These are phyloP conservation scores for Mormyrops boulengeri DNA, from an alignment of 2,797 vertebrate species.

Conservation along the genomic window DNA sequence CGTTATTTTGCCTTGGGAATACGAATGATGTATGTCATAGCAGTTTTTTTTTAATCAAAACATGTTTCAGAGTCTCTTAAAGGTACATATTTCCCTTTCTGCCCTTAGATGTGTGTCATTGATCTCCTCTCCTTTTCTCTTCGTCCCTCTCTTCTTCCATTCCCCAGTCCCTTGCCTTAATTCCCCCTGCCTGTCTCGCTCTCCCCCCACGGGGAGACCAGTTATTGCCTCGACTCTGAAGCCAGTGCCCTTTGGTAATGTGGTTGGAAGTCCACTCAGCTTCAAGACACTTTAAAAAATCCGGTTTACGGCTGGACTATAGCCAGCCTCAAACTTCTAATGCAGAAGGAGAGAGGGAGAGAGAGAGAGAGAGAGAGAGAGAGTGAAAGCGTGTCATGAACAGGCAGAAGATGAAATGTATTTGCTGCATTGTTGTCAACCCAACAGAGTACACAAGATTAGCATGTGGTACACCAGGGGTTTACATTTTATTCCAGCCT, in stretches of 20 bases:
- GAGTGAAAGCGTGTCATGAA: not conserved
- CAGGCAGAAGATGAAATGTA: not conserved
- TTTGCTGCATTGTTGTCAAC: not conserved
- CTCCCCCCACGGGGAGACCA: too few relatives aligned
- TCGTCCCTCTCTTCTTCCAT: slow-evolving; percentile 40
- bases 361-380: slow-evolving; percentile 16
- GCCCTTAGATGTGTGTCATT: not conserved
- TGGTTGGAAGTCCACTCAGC: slow-evolving; percentile 41
- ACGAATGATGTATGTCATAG: slow-evolving; percentile 42
- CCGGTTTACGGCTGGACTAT: slow-evolving; percentile 50
- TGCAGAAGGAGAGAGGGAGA: slow-evolving; percentile 21
- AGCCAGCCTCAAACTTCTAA: slow-evolving; percentile 26
- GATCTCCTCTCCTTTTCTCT: not conserved
- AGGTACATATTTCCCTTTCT: not conserved
- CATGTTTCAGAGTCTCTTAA: not conserved
- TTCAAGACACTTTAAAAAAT: slow-evolving; percentile 40
- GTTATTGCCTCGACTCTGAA: not conserved
- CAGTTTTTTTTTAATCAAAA: not conserved
- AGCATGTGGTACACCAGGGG: not conserved
- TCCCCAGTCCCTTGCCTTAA: not conserved
- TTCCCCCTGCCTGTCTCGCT: not conserved
- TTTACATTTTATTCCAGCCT: not conserved
- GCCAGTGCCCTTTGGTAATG: slow-evolving; percentile 50
- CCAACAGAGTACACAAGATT: not conserved
- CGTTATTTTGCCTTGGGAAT: slow-evolving; percentile 19